phyloP scores from a whole-genome alignment of 2,888 invertebrate species.

The Temnothorax ravouxi region DNA sequence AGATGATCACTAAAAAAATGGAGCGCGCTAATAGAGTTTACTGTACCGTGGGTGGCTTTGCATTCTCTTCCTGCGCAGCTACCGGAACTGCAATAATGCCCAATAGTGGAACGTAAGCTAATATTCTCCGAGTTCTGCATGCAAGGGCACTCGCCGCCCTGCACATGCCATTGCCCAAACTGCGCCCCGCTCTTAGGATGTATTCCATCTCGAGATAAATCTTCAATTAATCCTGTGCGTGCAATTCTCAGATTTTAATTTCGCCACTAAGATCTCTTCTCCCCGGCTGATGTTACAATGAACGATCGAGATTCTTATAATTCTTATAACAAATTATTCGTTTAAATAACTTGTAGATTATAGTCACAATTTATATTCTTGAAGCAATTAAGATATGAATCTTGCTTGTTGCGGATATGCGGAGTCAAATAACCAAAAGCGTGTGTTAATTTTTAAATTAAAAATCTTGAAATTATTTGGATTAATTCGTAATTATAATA shows the following conservation, averaged over 20 bases:
- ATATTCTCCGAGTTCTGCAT: constrained; percentile 81
- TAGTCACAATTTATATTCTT: background rate
- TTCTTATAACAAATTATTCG: background rate
- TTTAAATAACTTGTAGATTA: background rate
- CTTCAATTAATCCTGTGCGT: constrained; percentile 20
- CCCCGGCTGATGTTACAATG: background rate
- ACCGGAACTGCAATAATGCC: constrained; percentile 76
- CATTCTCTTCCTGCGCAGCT: constrained; percentile 61
- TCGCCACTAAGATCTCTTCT: background rate
- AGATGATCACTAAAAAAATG: background rate
- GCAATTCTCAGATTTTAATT: constrained; percentile 13
- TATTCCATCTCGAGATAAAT: constrained; percentile 80
- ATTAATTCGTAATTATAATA: background rate
- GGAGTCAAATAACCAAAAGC: background rate
- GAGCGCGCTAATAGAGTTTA: background rate
- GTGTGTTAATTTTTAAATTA: background rate
- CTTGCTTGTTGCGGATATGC: background rate
- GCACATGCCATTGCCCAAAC: constrained; percentile 82
- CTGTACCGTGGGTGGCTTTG: constrained; percentile 77
- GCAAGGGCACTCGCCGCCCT: constrained; percentile 82
- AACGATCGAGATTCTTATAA: constrained; percentile 25
- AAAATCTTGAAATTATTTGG: background rate
- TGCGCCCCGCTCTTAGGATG: constrained; percentile 83
- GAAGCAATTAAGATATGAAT: background rate
- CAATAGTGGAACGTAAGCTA: constrained; percentile 82